phyloP scores from a whole-genome alignment of 2,113 vertebrate species.

The Pyrgilauda ruficollis region DNA sequence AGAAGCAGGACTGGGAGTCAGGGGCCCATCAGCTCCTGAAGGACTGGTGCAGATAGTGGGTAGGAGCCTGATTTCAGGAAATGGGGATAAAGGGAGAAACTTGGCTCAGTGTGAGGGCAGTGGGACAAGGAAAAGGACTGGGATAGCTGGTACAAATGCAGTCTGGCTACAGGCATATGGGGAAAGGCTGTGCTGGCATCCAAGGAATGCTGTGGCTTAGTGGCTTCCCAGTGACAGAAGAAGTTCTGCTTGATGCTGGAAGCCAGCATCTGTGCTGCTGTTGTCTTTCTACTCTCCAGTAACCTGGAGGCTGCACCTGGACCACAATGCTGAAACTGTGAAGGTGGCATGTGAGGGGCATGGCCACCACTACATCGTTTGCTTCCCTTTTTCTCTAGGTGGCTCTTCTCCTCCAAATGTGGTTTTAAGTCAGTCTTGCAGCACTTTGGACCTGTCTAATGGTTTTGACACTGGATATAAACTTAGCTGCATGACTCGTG shows the following conservation, averaged over 20 bases:
- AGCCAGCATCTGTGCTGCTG: neutral
- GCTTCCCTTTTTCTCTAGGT: neutral
- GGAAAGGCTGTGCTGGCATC: neutral
- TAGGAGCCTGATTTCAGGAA: neutral
- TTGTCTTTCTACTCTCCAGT: neutral
- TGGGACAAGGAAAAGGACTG: neutral
- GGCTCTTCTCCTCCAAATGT: neutral
- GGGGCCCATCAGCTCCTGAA: neutral
- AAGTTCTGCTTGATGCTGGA: neutral
- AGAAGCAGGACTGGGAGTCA: neutral
- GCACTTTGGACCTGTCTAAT: neutral
- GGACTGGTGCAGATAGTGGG: neutral
- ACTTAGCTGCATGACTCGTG: neutral
- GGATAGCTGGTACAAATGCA: neutral
- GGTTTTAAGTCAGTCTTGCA: neutral
- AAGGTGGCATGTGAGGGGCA: neutral
- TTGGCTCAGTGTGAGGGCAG: neutral
- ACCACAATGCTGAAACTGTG: neutral
- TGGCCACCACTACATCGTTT: neutral
- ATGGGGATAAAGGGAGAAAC: neutral
- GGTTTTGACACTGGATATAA: neutral
- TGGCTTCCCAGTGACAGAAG: neutral
- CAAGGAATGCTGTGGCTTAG: neutral
- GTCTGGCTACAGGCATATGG: neutral
- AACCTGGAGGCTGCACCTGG: neutral